Conservation (phyloP, 2,797 vertebrate species). For the Apogon hyalosoma region DNA sequence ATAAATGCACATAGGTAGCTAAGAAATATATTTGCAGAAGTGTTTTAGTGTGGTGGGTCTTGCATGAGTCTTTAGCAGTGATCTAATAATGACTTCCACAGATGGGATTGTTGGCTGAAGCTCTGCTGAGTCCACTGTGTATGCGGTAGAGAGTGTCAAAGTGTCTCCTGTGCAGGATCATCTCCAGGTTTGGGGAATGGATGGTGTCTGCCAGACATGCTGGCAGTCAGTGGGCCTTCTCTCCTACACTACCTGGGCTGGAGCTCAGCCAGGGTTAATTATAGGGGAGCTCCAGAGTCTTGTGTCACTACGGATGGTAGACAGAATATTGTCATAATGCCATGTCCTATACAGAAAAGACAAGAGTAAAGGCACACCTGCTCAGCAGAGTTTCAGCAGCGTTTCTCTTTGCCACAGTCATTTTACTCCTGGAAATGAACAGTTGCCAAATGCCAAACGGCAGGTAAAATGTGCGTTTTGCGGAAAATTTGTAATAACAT, state of each 20-base stretch:
- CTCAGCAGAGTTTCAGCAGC: slow-evolving; percentile 54
- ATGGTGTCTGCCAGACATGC: slow-evolving; percentile 84
- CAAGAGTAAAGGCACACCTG: slow-evolving; percentile 78
- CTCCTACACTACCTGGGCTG: slow-evolving; percentile 85
- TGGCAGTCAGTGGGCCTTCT: slow-evolving; percentile 80
- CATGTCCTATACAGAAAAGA: slow-evolving; percentile 84
- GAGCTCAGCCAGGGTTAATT: slow-evolving; percentile 89
- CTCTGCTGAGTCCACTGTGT: slow-evolving; percentile 77
- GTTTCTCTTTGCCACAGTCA: slow-evolving; percentile 42
- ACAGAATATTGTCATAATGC: slow-evolving; percentile 85
- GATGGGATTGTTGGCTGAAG: slow-evolving; percentile 81
- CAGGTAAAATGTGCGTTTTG: slow-evolving; percentile 45
- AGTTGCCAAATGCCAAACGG: slow-evolving; percentile 43
- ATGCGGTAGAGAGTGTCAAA: slow-evolving; percentile 82
- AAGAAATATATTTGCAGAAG: slow-evolving; percentile 43
- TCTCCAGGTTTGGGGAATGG: slow-evolving; percentile 83
- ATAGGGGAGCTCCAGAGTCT: slow-evolving; percentile 86
- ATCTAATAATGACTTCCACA: slow-evolving; percentile 83
- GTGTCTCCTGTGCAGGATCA: slow-evolving; percentile 82
- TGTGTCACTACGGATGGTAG: slow-evolving; percentile 81
- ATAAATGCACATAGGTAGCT: slow-evolving; percentile 18
- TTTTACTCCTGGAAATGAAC: slow-evolving; percentile 43
- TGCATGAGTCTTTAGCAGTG: slow-evolving; percentile 74
- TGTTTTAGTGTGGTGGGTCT: slow-evolving; percentile 58
- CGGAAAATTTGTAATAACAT: slow-evolving; percentile 30